Evolutionary conservation across 2,113 vertebrate species (phyloP), one percentile per base, ranked within the genome.

Genomic region (Scytalopus superciliaris): DNA sequence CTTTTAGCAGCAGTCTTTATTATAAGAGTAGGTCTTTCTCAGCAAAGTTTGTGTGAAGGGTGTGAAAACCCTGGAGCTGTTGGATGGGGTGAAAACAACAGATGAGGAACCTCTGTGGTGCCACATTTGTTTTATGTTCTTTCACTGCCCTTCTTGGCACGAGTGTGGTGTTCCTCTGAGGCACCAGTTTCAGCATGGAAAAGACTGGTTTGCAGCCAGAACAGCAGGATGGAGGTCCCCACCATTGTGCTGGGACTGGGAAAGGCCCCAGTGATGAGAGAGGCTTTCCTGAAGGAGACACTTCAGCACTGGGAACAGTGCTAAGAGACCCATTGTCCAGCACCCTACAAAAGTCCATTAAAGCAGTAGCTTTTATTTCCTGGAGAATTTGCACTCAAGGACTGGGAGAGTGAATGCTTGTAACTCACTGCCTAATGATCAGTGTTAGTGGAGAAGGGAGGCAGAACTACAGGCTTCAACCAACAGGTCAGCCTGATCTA

Each of bases 401-500:
- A 16, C 56, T 33, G 33, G 30, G 13, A 59, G 33, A 37, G 31
- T 7, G n/a, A 59, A 22, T 1, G 2, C 45, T 39, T 6, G 0
- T 35, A 74, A 50, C 7, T 78, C 42, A 8, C 12, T 63, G 55
- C n/a, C 28, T 33, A 12, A 27, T 1, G 6, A 35, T 10, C 35
- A 27, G 14, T 0, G 1, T 30, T 60, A 3, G 7, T 0, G 0
- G 52, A 75, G 24, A 47, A 90, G 39, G 50, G 30, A 50, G 28
- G 7, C 33, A 1, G 2, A 81, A 73, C 30, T 44, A 15, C 40
- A 53, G n/a, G 50, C 47, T 72, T 42, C 70, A 56, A 15, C 56
- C 52, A 75, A 28, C 23, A 55, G 30, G 9, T 19, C 37, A 23
- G 19, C 31, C 39, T 49, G 14, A 31, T 22, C 53, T 44, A 3